phyloP scores from a whole-genome alignment of 1,140 invertebrate genomes.

The Drosophila sp. region DNA sequence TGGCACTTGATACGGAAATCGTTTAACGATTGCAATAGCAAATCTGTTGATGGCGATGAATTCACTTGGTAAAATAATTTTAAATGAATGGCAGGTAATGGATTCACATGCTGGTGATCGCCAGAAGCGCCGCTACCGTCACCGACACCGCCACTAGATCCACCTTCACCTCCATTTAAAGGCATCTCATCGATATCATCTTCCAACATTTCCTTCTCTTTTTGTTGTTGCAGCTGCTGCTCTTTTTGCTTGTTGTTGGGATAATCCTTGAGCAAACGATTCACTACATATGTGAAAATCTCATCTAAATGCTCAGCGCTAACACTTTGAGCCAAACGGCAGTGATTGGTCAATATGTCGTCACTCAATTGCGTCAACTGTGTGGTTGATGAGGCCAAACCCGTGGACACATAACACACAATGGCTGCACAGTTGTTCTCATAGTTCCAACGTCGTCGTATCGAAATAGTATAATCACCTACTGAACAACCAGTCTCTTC shows the following conservation, averaged over 20 bases:
- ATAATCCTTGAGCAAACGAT: constrained; percentile 88
- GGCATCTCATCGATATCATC: constrained; percentile 10
- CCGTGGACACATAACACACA: constrained; percentile 91
- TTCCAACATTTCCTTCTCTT: constrained; percentile 19
- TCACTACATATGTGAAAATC: constrained; percentile 88
- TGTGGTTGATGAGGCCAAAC: constrained; percentile 87
- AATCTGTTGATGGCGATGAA: constrained; percentile 84
- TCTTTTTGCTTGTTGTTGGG: constrained; percentile 63
- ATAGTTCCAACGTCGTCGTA: constrained; percentile 93
- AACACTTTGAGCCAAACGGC: constrained; percentile 84
- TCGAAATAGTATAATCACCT: constrained; percentile 90
- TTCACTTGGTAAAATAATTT: constrained; percentile 90
- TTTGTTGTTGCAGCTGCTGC: constrained; percentile 22
- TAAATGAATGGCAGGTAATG: constrained; percentile 86
- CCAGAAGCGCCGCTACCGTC: constrained; percentile 19
- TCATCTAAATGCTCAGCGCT: constrained; percentile 86
- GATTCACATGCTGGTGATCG: constrained; percentile 5
- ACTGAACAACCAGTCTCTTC: constrained; percentile 94
- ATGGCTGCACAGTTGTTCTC: constrained; percentile 93
- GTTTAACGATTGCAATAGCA: constrained; percentile 85
- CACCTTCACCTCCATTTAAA: constrained; percentile 16
- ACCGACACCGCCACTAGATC: constrained; percentile 40
- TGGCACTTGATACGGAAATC: constrained; percentile 84
- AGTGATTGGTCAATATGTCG: constrained; percentile 85
- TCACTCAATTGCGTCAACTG: constrained; percentile 85